Percentiles rank a stretch among this genome's conserved stretches.
phyloP scores from a whole-genome alignment of 2,113 vertebrate species.

The Sus scrofa region T2T-Sscrofa CM000812.6:248639501-248640000 shows the following conservation, averaged over 20 bases:
- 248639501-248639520: not conserved
- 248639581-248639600: rapidly evolving
- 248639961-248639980: not conserved
- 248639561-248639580: not conserved
- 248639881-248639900: not conserved
- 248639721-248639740: slow-evolving; percentile 6
- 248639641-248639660: not conserved
- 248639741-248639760: not conserved
- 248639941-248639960: not conserved
- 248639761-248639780: not conserved
- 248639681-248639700: not conserved
- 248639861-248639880: not conserved
- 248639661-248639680: not conserved
- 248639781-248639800: not conserved
- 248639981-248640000: not conserved
- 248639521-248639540: not conserved
- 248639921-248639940: not conserved
- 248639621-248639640: not conserved
- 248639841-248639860: not conserved
- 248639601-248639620: not conserved
- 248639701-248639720: slow-evolving; percentile 42
- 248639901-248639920: not conserved
- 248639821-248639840: not conserved
- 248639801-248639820: not conserved
- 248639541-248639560: not conserved